Base-by-base conservation (phyloP, 2,797 vertebrate species). In the Etheostoma perlongum region DNA sequence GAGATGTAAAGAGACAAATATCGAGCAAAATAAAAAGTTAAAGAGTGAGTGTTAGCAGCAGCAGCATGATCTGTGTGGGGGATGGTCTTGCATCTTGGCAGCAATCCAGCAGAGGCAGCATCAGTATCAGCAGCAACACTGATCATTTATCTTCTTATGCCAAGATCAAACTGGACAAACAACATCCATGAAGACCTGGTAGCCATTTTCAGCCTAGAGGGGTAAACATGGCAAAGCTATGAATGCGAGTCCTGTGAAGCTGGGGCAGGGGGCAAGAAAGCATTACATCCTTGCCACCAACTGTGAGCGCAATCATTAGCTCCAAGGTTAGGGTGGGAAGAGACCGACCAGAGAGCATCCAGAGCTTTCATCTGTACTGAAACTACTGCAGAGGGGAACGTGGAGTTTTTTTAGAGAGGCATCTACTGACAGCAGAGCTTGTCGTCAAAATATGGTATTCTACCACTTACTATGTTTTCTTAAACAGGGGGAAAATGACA, bases 161-260 rank as follows among this genome's bases (percentile, higher is more conserved):
- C 85, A 80, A 89, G 86, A 91, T 92, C 91, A 92, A 92, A 89
- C 77, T 76, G 81, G 84, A 93, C 90, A 88, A 92, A 89, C 82
- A 89, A 80, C 78, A 80, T 89, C 86, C 57, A 71, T 25, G 55
- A 83, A 88, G 81, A 91, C 79, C 75, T 52, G 71, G 83, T 27
- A 67, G 83, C 86, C 75, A 71, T 83, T 84, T 86, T 79, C 73
- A 86, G 79, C 84, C 85, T 79, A 16, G 55, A 89, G 82, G 84
- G 84, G 81, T 82, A 89, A 91, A 89, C 82, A 89, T 71, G 59
- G 85, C 78, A 73, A 62, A 62, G 30, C 76, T 71, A 78, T 46
- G 68, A 81, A 67, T 81, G 69, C 21, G 36, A 76, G 74, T 78
- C 75, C 78, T 59, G 76, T 74, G 78, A 85, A 79, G 85, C 66